Conservation (phyloP, 2,113 vertebrate species). For the Brachyhypopomus occidentalis region DNA sequence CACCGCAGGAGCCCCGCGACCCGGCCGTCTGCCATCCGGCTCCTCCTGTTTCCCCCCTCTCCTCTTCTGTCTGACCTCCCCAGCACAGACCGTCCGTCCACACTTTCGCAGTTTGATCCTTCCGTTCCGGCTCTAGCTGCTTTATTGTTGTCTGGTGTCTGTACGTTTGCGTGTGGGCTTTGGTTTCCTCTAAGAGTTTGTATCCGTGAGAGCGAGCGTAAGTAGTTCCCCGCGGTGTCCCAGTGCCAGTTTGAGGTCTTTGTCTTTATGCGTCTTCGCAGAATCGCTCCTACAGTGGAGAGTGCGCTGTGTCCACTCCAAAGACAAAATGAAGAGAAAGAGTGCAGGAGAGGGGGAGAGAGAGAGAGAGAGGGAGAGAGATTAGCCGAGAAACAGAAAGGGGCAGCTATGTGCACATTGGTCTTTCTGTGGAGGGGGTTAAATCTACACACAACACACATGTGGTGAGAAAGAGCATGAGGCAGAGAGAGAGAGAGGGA, state of each 20-base stretch:
- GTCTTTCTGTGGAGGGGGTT: conserved; percentile 53
- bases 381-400: conserved; percentile 20
- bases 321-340: conserved; percentile 43
- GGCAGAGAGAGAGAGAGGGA: not conserved
- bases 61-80: conserved; percentile 5
- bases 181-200: conserved; percentile 26
- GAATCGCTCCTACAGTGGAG: conserved; percentile 55
- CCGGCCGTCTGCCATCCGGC: conserved; percentile 63
- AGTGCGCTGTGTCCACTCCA: conserved; percentile 51
- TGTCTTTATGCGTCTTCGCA: conserved; percentile 59
- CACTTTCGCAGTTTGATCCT: conserved; percentile 26
- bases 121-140: conserved; percentile 15
- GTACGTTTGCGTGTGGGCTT: not conserved
- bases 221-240: conserved; percentile 25
- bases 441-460: conserved; percentile 51
- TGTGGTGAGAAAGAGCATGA: conserved; percentile 47
- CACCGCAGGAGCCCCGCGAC: conserved; percentile 30
- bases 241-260: conserved; percentile 25
- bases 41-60: conserved; percentile 10
- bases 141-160: not conserved
- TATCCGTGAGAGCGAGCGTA: conserved; percentile 18
- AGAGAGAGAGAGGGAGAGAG: conserved; percentile 33
- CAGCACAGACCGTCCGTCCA: conserved; percentile 7
- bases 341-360: conserved; percentile 36
- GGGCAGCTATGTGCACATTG: conserved; percentile 48